Base-by-base conservation (phyloP, 2,888 invertebrate genomes). In the Penaeus monodon region DNA sequence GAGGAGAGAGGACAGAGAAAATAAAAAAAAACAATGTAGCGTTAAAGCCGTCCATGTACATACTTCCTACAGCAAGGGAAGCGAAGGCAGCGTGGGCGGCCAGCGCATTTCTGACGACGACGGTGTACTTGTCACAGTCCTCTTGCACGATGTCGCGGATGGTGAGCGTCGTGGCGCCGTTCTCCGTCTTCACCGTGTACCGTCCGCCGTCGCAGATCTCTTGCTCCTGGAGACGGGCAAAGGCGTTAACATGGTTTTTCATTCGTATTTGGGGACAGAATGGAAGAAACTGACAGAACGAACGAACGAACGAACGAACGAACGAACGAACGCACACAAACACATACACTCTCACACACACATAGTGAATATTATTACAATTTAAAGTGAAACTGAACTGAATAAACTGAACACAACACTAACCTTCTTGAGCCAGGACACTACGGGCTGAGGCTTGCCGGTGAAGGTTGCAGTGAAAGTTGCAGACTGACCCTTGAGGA, bases 81-180 rank as follows among this genome's bases (percentile, higher is more conserved):
- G 95, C 95, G 90, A 94, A 95, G 89, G 94, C 94, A 78, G 94
- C 94, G 92, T 96, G 96, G 68, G 93, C 93, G 78, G 95, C 95
- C 83, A 94, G 93, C 63, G 92, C 92, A 92, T 96, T 96, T 92
- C 95, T 95, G 77, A 96, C 94, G 90, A 94, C 94, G 64, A 96
- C 94, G 70, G 95, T 95, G 92, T 96, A 96, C 92, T 95, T 96
- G 88, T 96, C 96, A 91, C 95, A 95, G 92, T 96, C 96, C 92
- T 95, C 95, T 6, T 95, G 94, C 27, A 94, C 94, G 91, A 96
- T 95, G 90, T 94, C 93, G 90, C 94, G 94, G 89, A 96, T 93
- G 79, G 94, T 94, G 90, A 96, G 93, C 90, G 94, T 94, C 78
- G 95, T 95, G 90, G 94, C 93, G 85, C 94, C 94, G 81, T 94